Evolutionary conservation across 1,140 invertebrate species (phyloP).

Genomic region (Cherax quadricarinatus): DNA sequence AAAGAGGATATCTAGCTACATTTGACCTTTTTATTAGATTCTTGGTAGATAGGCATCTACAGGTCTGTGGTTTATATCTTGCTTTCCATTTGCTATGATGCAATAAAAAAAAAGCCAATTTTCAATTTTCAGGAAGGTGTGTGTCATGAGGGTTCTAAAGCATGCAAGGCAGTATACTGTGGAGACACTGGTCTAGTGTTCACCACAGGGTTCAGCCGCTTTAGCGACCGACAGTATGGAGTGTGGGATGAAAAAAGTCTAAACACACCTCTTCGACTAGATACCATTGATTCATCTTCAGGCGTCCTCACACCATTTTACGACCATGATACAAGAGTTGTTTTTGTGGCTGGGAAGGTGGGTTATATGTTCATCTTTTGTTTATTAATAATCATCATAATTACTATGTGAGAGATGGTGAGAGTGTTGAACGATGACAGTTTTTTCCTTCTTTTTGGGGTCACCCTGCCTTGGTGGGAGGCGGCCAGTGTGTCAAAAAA

Average conservation of each 20-base stretch:
- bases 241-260: slow-evolving; percentile 92
- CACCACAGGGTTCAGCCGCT: slow-evolving; percentile 93
- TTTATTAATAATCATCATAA: neutral
- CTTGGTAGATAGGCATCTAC: too few relatives aligned
- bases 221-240: slow-evolving; percentile 92
- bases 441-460: too few relatives aligned
- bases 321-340: slow-evolving; percentile 93
- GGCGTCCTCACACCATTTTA: slow-evolving; percentile 95
- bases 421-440: neutral
- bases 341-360: slow-evolving; percentile 89
- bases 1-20: too few relatives aligned
- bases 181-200: slow-evolving; percentile 86
- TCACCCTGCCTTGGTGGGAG: too few relatives aligned
- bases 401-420: neutral
- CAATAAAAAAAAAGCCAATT: too few relatives aligned
- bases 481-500: too few relatives aligned
- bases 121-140: slow-evolving; percentile 82
- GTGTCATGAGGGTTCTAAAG: slow-evolving; percentile 91
- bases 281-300: slow-evolving; percentile 93
- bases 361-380: slow-evolving; percentile 54
- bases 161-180: slow-evolving; percentile 92
- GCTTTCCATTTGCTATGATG: too few relatives aligned
- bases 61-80: too few relatives aligned
- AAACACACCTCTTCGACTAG: slow-evolving; percentile 84
- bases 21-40: too few relatives aligned